Conservation (phyloP, 2,113 vertebrate genomes). For the Alouatta palliata region DNA sequence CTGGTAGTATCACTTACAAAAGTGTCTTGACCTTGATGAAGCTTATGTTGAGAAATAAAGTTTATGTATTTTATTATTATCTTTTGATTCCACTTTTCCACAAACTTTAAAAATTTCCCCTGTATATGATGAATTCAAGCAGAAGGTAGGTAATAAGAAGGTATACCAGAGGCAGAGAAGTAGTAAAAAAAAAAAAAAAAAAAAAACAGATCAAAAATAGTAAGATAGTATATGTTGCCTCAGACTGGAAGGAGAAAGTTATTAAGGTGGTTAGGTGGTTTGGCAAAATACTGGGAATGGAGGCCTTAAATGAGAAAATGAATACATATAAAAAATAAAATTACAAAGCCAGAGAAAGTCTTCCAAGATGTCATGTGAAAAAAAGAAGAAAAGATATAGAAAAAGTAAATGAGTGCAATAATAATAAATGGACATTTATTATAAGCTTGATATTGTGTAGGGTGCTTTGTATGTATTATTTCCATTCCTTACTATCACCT, state of each 20-base stretch:
- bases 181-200: neutral
- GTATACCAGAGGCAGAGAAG: neutral
- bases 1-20: neutral
- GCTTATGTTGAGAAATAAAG: neutral
- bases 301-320: conserved; percentile 2
- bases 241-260: neutral
- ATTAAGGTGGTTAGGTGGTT: neutral
- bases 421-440: conserved; percentile 14
- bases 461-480: neutral
- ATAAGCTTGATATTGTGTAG: neutral
- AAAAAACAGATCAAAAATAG: neutral
- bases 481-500: neutral
- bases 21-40: neutral
- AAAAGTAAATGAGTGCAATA: neutral
- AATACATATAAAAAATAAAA: conserved; percentile 37
- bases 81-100: neutral
- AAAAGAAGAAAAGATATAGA: neutral
- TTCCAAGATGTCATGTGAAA: neutral
- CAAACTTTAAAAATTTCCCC: neutral
- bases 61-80: neutral
- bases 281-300: neutral
- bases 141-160: neutral
- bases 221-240: neutral
- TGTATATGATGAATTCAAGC: neutral
- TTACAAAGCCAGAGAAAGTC: neutral